Conservation (phyloP, 1,140 invertebrate genomes). For the Planococcus citri region DNA sequence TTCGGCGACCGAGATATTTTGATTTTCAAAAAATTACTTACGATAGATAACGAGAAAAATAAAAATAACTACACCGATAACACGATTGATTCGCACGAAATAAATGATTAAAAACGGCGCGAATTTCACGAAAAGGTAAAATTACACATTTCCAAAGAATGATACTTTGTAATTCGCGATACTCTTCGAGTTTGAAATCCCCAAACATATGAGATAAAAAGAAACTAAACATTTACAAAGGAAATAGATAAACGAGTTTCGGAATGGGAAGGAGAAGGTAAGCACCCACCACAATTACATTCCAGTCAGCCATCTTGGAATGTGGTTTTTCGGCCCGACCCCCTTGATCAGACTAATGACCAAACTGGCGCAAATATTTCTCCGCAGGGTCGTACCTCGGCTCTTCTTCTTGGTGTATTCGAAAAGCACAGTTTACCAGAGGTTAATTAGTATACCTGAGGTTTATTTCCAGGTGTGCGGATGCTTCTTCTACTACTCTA, state of each 20-base stretch:
- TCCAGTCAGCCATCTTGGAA: constrained; percentile 44
- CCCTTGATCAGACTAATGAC: constrained; percentile 11
- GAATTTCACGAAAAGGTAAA: not conserved
- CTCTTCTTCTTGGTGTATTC: no score
- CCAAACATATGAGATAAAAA: constrained; percentile 27
- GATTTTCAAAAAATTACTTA: no score
- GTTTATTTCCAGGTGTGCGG: no score
- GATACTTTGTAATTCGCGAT: not conserved
- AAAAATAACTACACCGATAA: no score
- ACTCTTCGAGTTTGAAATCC: not conserved
- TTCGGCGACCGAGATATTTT: no score
- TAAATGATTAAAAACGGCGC: not conserved
- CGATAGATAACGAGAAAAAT: no score
- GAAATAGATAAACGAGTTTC: constrained; percentile 28
- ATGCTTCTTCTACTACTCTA: no score
- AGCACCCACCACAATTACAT: constrained; percentile 35
- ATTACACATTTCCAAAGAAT: not conserved
- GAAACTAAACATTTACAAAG: constrained; percentile 33
- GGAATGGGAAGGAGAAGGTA: not conserved
- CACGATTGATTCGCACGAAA: no score
- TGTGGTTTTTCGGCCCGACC: constrained; percentile 35
- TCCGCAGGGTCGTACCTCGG: constrained; percentile 6
- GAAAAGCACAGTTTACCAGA: not conserved
- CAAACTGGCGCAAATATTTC: constrained; percentile 18
- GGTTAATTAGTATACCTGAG: not conserved